A percentile compares a stretch with the other conserved stretches of the same genome.
These are phyloP conservation scores for Odontocolon sp. DNA, from an alignment of 2,888 invertebrate genomes.

Conservation along the genomic window DNA sequence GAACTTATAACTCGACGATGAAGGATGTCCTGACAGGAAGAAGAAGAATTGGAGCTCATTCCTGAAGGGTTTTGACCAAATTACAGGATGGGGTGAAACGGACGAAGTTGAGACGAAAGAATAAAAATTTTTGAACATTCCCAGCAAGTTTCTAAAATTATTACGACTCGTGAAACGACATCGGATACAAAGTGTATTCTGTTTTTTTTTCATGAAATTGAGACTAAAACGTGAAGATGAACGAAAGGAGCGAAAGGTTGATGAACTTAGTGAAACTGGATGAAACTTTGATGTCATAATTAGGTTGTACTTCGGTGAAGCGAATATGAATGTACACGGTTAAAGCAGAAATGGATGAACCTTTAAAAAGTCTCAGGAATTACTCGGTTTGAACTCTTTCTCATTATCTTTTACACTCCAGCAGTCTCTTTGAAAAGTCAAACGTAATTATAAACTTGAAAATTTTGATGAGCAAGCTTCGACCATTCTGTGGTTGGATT, in stretches of 20 bases:
- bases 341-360: not conserved
- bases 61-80: not conserved
- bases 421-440: not conserved
- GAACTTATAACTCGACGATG: conserved; percentile 10
- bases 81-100: not conserved
- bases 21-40: conserved; percentile 21
- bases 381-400: conserved; percentile 5
- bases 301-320: not conserved
- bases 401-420: conserved; percentile 14
- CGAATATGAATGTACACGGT: not conserved
- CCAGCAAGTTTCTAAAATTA: not conserved
- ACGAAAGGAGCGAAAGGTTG: not conserved
- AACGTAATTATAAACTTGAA: conserved; percentile 26
- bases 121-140: not conserved
- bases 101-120: not conserved
- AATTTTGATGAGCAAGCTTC: conserved; percentile 8
- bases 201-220: not conserved
- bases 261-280: conserved; percentile 20
- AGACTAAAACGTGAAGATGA: not conserved
- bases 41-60: conserved; percentile 40
- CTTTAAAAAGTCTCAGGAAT: not conserved
- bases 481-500: not conserved
- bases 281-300: conserved; percentile 36
- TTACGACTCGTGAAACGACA: not conserved
- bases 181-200: not conserved